These are phyloP conservation scores for Epistrophella euchroma DNA, from an alignment of 2,888 invertebrate genomes.

Conservation along the genomic window DNA sequence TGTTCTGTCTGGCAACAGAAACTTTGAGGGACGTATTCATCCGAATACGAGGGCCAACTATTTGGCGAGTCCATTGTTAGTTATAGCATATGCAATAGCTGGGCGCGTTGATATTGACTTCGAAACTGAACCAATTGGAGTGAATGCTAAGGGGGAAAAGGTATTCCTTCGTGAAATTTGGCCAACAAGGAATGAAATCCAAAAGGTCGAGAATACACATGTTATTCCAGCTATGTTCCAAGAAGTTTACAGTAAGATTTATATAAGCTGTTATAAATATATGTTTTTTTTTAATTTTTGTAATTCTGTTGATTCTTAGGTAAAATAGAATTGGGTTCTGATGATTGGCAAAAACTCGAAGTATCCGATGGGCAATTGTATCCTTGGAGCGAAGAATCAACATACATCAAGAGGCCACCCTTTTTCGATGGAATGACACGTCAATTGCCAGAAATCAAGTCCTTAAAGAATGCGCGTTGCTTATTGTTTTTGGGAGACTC, in stretches of 20 bases:
- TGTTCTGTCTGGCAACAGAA: conserved; percentile 98
- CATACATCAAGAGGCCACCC: conserved; percentile 98
- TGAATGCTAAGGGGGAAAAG: conserved; percentile 87
- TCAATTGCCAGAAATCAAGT: conserved; percentile 85
- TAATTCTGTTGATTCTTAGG: conserved; percentile 76
- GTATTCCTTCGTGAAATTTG: conserved; percentile 97
- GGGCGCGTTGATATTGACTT: conserved; percentile 98
- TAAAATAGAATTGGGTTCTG: conserved; percentile 94
- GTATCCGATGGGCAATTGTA: conserved; percentile 94
- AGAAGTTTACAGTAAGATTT: conserved; percentile 86
- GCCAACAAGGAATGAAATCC: conserved; percentile 96
- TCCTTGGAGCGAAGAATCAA: conserved; percentile 95
- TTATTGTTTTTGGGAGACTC: conserved; percentile 96
- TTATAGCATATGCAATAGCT: conserved; percentile 98
- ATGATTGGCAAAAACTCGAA: conserved; percentile 92
- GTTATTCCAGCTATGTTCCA: conserved; percentile 99
- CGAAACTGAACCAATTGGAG: conserved; percentile 91
- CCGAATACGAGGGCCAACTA: conserved; percentile 99
- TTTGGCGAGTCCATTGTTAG: conserved; percentile 97
- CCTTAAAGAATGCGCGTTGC: conserved; percentile 90
- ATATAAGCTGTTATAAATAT: neutral
- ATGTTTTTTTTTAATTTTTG: neutral
- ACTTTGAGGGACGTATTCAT: conserved; percentile 99
- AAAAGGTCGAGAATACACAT: conserved; percentile 92
- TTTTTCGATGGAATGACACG: conserved; percentile 94